These are phyloP conservation scores for Toxotes lorentzi DNA, from an alignment of 2,797 vertebrate species.

Conservation along the genomic window DNA sequence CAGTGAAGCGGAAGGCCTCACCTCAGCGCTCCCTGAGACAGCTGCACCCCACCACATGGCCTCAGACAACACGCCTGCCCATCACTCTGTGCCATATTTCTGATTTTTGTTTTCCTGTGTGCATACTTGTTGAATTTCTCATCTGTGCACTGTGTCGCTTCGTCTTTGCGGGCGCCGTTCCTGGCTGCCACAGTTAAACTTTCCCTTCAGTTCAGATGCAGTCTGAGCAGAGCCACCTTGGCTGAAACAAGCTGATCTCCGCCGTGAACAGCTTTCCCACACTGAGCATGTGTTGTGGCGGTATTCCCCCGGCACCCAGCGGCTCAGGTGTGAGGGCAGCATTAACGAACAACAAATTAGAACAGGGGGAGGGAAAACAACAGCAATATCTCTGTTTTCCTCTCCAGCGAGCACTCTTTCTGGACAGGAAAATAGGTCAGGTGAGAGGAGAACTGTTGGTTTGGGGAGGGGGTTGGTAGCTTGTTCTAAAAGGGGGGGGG, in stretches of 20 bases:
- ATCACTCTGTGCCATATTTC: conserved; percentile 76
- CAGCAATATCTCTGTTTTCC: conserved; percentile 80
- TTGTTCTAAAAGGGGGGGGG: conserved; percentile 44
- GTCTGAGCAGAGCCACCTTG: conserved; percentile 46
- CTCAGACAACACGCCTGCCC: conserved; percentile 79
- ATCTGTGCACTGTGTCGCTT: conserved; percentile 18
- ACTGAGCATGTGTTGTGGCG: conserved; percentile 73
- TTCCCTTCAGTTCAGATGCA: conserved; percentile 15
- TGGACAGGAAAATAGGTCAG: conserved; percentile 86
- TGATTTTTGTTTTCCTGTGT: conserved; percentile 60
- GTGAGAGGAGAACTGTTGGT: conserved; percentile 68
- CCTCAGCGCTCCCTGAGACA: conserved; percentile 85
- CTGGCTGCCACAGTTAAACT: conserved; percentile 21
- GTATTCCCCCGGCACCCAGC: conserved; percentile 70
- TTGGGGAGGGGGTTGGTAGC: conserved; percentile 25
- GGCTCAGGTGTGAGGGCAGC: conserved; percentile 86
- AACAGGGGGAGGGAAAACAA: conserved; percentile 76
- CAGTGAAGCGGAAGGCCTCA: conserved; percentile 84
- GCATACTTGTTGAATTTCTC: conserved; percentile 78
- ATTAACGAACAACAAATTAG: conserved; percentile 86
- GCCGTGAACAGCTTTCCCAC: conserved; percentile 59
- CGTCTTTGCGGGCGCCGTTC: background rate
- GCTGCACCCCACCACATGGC: conserved; percentile 84
- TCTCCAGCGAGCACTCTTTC: conserved; percentile 78
- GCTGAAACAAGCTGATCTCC: conserved; percentile 36